Conservation (phyloP, 2,797 vertebrate genomes). For the Platyrinchus mystaceus region DNA sequence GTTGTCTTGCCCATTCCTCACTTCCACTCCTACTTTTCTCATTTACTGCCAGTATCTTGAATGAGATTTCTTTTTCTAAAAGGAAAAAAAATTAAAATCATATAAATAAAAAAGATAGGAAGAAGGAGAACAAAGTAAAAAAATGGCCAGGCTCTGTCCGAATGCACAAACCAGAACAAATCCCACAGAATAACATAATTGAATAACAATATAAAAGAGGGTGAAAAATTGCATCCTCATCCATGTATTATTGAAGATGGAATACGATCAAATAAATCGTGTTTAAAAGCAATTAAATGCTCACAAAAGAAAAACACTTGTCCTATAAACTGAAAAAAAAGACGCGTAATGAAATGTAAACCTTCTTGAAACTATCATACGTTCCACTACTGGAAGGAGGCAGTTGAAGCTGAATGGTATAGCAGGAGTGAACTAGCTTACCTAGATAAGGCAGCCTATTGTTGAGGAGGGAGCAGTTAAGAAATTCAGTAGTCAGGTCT, state of each 20-base stretch:
- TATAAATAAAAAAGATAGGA: not conserved
- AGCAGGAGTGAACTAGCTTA: not conserved
- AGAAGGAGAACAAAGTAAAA: not conserved
- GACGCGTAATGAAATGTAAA: not conserved
- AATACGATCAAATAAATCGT: not conserved
- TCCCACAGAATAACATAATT: not conserved
- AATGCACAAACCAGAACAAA: not conserved
- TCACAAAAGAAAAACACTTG: slow-evolving; percentile 19
- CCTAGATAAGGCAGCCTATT: not conserved
- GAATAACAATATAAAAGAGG: slow-evolving; percentile 7
- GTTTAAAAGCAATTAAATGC: slow-evolving; percentile 39
- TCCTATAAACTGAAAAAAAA: not conserved
- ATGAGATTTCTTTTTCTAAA: slow-evolving; percentile 7
- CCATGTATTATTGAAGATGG: slow-evolving; percentile 15
- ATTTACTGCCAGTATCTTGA: slow-evolving; percentile 28
- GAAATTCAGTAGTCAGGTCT: not conserved
- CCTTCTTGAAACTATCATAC: not conserved
- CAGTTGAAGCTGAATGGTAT: not conserved
- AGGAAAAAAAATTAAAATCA: not conserved
- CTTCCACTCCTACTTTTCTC: slow-evolving; percentile 19
- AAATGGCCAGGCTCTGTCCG: not conserved
- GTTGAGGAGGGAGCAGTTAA: not conserved
- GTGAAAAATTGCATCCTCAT: slow-evolving; percentile 41
- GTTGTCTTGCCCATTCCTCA: not conserved
- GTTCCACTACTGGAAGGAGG: not conserved